A percentile compares a stretch with the other conserved stretches of the same genome.
Conservation (phyloP, 2,113 vertebrate genomes). For the Eonycteris spelaea region DNA sequence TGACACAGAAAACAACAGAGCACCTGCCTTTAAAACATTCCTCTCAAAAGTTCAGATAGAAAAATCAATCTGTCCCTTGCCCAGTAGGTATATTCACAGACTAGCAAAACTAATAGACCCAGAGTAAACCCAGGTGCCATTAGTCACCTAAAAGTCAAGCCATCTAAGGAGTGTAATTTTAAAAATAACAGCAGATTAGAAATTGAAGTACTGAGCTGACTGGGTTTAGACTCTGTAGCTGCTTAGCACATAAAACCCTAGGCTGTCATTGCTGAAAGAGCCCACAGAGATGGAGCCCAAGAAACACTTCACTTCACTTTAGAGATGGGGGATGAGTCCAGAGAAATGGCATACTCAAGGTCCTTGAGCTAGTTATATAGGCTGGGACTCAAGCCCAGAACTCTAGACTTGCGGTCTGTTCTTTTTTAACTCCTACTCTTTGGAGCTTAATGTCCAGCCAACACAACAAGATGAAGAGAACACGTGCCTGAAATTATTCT, state of each 20-base stretch:
- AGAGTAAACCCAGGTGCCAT: not conserved
- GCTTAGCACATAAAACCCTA: not conserved
- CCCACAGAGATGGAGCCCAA: not conserved
- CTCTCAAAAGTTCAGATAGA: conserved; percentile 36
- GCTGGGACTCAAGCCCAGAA: not conserved
- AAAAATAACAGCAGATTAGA: not conserved
- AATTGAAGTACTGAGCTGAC: not conserved
- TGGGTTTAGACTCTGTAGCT: not conserved
- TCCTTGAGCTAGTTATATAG: not conserved
- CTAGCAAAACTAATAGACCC: conserved; percentile 38
- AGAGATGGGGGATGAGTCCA: not conserved
- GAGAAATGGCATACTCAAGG: not conserved
- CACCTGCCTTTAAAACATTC: conserved; percentile 52
- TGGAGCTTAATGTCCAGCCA: not conserved
- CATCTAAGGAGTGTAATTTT: conserved; percentile 20
- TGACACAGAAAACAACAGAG: not conserved
- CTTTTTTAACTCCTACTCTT: not conserved
- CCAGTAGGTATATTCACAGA: not conserved
- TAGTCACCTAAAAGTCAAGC: conserved; percentile 22
- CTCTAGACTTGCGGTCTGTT: not conserved
- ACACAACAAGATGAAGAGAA: not conserved
- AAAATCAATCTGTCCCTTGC: conserved; percentile 14
- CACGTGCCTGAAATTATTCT: not conserved
- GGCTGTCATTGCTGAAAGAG: not conserved
- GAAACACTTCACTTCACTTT: not conserved